Conservation (phyloP, 1,140 invertebrate species). For the Lepidurus apus region DNA sequence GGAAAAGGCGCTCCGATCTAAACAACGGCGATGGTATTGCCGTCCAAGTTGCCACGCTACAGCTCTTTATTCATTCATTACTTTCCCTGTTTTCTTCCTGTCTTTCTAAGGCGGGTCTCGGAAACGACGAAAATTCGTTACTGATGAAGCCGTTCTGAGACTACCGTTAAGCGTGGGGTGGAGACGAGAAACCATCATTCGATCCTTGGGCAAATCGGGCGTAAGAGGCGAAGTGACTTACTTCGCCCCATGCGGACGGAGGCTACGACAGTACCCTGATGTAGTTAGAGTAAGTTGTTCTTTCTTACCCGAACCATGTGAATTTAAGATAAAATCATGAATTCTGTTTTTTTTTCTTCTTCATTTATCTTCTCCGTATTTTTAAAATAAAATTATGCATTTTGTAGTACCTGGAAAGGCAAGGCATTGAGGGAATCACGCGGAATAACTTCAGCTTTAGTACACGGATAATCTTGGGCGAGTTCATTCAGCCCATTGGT, state of each 20-base stretch:
- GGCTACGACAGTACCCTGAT: conserved; percentile 66
- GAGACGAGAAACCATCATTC: conserved; percentile 82
- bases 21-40: conserved; percentile 24
- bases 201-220: conserved; percentile 68
- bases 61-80: neutral
- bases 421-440: conserved; percentile 65
- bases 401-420: conserved; percentile 68
- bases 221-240: conserved; percentile 84
- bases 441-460: conserved; percentile 89
- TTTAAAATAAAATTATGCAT: neutral
- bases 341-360: neutral
- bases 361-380: neutral
- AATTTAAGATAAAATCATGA: too few relatives aligned
- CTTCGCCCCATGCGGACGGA: conserved; percentile 75
- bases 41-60: neutral
- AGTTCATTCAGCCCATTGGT: conserved; percentile 66
- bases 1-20: conserved; percentile 37
- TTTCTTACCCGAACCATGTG: too few relatives aligned
- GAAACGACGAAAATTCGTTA: conserved; percentile 36
- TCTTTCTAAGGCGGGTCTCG: conserved; percentile 32
- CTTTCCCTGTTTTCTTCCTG: conserved; percentile 9
- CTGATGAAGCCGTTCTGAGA: conserved; percentile 59
- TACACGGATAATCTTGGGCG: conserved; percentile 76
- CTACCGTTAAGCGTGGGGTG: conserved; percentile 75
- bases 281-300: conserved; percentile 46